Base-by-base conservation (phyloP, 2,888 invertebrate genomes). In the Apodemia hepburni region DNA sequence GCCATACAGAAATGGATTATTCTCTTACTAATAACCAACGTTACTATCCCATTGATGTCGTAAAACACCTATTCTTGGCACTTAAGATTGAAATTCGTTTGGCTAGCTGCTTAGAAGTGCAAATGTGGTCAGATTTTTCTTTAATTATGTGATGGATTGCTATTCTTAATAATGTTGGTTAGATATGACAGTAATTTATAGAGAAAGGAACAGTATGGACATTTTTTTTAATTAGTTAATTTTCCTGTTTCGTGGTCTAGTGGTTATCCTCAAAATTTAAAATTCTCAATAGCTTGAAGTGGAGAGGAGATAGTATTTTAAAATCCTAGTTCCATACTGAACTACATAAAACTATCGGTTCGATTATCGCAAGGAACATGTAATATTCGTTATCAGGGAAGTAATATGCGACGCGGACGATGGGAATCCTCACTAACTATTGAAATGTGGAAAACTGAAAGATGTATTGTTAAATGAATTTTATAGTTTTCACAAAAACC, bases 1-100 rank as follows among this genome's bases (percentile, higher is more conserved):
- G 74, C 75, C 71, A 71, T 75, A 75, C 73, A 77, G 73, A 75
- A 77, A 77, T 74, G 73, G 74, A 78, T 77, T 74, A 75, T 72
- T 67, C 70, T 68, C 65, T 61, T 67, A 65, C 66, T 69, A 68
- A 68, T 69, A 71, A 70, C 70, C 58, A 70, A 59, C 62, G 66
- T 68, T 65, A 63, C 65, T 49, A 65, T 62, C 47, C 33, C 49
- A 62, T 33, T 60, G 49, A 61, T 65, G 64, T 38, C 22, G 54
- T 45, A 45, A 45, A 64, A 60, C 65, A 59, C 62, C 63, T 70
- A 67, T 64, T 64, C 12, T 18, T 6, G 54, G 5, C 17, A 3
- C 15, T 33, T 71, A 73, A 68, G 68, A 66, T 70, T 69, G 49
- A 66, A 62, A 67, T 66, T 76, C 47, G 61, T 51, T 42, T 71